Evolutionary conservation across 2,113 vertebrate genomes (phyloP), one percentile per base, ranked within the genome.

Genomic region (Elaphurus davidianus): DNA sequence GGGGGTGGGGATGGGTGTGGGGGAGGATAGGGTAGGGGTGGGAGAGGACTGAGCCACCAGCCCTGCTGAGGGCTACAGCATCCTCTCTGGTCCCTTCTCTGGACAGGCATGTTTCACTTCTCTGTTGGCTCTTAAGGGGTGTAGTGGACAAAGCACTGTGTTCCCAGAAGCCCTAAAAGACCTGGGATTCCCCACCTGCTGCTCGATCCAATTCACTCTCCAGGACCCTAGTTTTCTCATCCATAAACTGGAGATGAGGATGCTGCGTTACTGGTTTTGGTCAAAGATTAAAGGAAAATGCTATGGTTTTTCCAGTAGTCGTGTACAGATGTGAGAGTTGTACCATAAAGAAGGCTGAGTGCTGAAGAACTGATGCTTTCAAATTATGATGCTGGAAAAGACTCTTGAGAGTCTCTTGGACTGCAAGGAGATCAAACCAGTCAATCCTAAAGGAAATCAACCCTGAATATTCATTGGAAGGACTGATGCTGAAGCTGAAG

Each of bases 151-250:
- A 33, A 81, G 9, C 9, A 5, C 4, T 47, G 3, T 3, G 14
- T 52, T 67, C 78, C 40, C 40, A 13, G 33, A 85, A 30, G 10
- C 52, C 47, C 88, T n/a, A 5, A 28, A 50, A 52, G 19, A 27
- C 2, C 5, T 25, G 8, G 16, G 7, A 81, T 1, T 12, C 28
- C 10, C 33, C 8, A 7, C 25, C 59, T 33, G 13, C 13, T 3
- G 23, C 52, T 50, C 5, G 3, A 54, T n/a, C 21, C 21, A 11
- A 4, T 76, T 89, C 19, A 3, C 47, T 54, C 74, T 25, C 33
- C 0, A 8, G 11, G 88, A 13, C 11, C 9, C n/a, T 43, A 13
- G 0, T 57, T 74, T 94, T 87, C 83, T 78, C 36, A 82, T 14
- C 78, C 71, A 12, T 60, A 88, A 92, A 74, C 82, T 64, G 43